Percentiles rank a stretch among this genome's conserved stretches.
Conservation (phyloP, 1,140 invertebrate genomes). For the Trichonephila clavipes region DNA sequence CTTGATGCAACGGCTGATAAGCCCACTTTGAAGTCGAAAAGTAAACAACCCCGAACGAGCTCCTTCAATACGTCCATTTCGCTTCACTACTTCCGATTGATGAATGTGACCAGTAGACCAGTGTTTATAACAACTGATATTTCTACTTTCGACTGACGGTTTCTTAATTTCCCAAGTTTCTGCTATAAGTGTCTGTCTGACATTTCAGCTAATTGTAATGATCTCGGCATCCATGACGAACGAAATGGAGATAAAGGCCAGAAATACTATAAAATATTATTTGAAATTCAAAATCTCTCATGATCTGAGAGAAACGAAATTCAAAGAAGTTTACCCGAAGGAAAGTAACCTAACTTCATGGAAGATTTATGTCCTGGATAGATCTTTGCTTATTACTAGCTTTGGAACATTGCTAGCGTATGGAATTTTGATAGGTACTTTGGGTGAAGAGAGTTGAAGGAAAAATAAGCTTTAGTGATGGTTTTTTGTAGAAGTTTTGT, state of each 20-base stretch:
- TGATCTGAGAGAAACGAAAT: too few species aligned
- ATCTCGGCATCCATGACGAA: not conserved
- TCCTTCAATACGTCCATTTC: too few species aligned
- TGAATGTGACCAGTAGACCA: too few species aligned
- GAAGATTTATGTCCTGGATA: not conserved
- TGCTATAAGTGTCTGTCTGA: not conserved
- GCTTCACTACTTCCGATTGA: too few species aligned
- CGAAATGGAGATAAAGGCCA: not conserved
- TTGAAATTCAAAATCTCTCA: not conserved
- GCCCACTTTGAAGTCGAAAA: too few species aligned
- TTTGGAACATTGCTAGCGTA: not conserved
- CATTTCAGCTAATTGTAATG: not conserved
- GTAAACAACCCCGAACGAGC: too few species aligned
- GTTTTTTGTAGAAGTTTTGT: too few species aligned
- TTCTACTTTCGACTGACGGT: too few species aligned
- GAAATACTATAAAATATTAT: not conserved
- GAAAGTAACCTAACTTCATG: not conserved
- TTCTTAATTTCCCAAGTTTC: too few species aligned
- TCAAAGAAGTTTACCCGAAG: not conserved
- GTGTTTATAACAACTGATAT: too few species aligned
- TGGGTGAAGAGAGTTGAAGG: not conserved
- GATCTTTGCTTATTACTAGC: not conserved
- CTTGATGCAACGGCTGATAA: too few species aligned
- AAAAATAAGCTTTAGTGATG: too few species aligned
- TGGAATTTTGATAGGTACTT: conserved; percentile 3